Conservation (phyloP, 2,113 vertebrate genomes). For the Potamarius usumacintae region DNA sequence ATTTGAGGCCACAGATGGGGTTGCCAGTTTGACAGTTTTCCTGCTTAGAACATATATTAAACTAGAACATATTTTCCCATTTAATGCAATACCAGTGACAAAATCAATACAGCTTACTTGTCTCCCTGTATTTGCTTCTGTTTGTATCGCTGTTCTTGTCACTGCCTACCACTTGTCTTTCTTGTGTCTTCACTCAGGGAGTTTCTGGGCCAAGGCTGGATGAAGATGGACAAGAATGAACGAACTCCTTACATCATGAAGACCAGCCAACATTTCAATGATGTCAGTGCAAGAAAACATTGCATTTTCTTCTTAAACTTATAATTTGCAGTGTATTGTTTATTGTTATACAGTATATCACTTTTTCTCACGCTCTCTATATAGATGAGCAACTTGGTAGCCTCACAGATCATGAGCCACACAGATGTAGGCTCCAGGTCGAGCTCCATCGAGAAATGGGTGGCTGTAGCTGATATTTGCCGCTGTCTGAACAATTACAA, state of each 20-base stretch:
- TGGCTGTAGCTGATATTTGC: slow-evolving; percentile 95
- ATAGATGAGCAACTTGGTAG: slow-evolving; percentile 99
- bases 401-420: slow-evolving; percentile 96
- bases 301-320: not conserved
- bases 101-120: not conserved
- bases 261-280: slow-evolving; percentile 96
- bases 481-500: slow-evolving; percentile 97
- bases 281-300: slow-evolving; percentile 76
- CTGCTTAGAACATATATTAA: not conserved
- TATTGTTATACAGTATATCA: not conserved
- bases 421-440: slow-evolving; percentile 88
- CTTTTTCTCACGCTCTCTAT: slow-evolving; percentile 19
- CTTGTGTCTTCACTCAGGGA: slow-evolving; percentile 73
- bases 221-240: slow-evolving; percentile 94
- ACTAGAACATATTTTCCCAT: not conserved
- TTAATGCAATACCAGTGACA: not conserved
- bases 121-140: not conserved
- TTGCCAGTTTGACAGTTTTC: not conserved
- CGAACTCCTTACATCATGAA: slow-evolving; percentile 95
- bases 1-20: not conserved
- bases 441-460: slow-evolving; percentile 95
- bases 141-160: not conserved
- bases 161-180: not conserved
- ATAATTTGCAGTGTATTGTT: not conserved
- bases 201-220: slow-evolving; percentile 98